Base-by-base conservation (phyloP, 2,888 invertebrate genomes). In the Drosophila lutescens region DNA sequence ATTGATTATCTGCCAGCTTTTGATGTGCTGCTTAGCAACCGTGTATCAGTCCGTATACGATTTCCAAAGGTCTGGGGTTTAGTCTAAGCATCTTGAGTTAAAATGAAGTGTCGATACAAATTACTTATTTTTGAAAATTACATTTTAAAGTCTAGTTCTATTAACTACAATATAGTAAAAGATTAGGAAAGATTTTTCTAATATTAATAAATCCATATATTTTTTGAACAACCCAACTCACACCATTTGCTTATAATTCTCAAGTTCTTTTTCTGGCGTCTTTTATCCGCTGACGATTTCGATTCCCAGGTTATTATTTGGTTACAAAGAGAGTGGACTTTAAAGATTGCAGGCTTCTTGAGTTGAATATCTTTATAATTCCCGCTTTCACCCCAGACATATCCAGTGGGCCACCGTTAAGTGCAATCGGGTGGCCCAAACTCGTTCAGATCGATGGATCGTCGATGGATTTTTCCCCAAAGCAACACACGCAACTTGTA, bases 391-490 rank as follows among this genome's bases (percentile, higher is more conserved):
- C 61, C 46, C 12, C 17, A 6, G 30, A 15, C 15, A 15, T 30
- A 36, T 12, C 26, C 26, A n/a, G 58, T 20, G 53, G 38, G 17
- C 23, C 43, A 40, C 23, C 38, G 51, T 44, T 51, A 34, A 66
- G 32, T 60, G 26, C 46, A 46, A 59, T 61, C 61, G 60, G 60
- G 60, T 38, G 46, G 61, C 46, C 46, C 6, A 23, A 63, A 65
- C 63, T 53, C 46, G 65, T 65, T 44, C 63, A 26, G 32, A 65
- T 65, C 65, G 65, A 65, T 65, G 44, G 63, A 51, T 46, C 49
- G 30, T 36, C 62, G 51, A 47, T 61, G 30, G 36, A 61, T 9
- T 65, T 66, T 65, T 54, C 34, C 38, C 13, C 40, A 40, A 26
- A 44, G 44, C 26, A 10, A 30, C 63, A 47, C 63, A 65, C 66